Evolutionary conservation across 2,113 vertebrate genomes (phyloP).

Genomic region (Asarcornis scutulata): DNA sequence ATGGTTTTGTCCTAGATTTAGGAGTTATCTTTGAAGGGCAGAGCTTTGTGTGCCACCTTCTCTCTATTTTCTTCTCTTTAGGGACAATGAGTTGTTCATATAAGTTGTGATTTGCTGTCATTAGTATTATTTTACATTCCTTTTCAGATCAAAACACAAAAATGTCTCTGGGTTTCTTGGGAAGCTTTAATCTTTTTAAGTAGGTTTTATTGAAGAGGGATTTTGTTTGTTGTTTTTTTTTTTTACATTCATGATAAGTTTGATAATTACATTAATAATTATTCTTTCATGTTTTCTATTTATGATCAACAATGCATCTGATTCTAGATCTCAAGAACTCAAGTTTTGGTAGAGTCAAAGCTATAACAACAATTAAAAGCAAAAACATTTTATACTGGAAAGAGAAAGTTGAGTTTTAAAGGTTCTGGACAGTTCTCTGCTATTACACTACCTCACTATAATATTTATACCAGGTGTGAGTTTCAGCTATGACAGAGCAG

Average conservation of each 20-base stretch:
- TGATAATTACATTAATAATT: slow-evolving; percentile 66
- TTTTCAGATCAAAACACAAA: slow-evolving; percentile 52
- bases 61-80: not conserved
- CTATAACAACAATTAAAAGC: not conserved
- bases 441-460: rapidly evolving
- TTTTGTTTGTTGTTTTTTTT: not conserved
- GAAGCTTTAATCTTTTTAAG: slow-evolving; percentile 59
- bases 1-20: not conserved
- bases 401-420: not conserved
- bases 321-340: slow-evolving; percentile 29
- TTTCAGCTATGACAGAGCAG: not conserved
- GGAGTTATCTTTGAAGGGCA: not conserved
- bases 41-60: not conserved
- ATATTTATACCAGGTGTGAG: not conserved
- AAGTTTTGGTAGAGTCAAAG: not conserved
- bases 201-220: slow-evolving; percentile 46
- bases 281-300: slow-evolving; percentile 61
- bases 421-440: not conserved
- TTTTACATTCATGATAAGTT: slow-evolving; percentile 12
- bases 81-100: not conserved
- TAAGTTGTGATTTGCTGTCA: not conserved
- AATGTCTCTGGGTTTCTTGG: slow-evolving; percentile 29
- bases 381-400: not conserved
- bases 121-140: not conserved
- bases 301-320: slow-evolving; percentile 26